phyloP scores from a whole-genome alignment of 2,888 invertebrate genomes.

The Neoaliturus tenellus region DNA sequence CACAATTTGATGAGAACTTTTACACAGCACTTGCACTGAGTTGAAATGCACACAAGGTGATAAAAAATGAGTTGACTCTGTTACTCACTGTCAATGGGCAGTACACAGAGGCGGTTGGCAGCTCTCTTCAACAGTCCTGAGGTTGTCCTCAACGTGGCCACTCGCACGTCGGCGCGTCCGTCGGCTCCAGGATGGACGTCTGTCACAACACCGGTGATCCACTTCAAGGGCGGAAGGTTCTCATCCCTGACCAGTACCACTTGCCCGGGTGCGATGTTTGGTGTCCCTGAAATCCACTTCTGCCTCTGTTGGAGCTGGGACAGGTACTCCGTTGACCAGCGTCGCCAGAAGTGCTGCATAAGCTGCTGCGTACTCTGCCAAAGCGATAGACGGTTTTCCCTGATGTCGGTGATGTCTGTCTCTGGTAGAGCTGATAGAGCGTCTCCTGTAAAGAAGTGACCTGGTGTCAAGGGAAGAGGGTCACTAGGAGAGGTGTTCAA shows the following conservation, averaged over 20 bases:
- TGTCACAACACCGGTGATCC: slow-evolving; percentile 60
- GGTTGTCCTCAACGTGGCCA: slow-evolving; percentile 60
- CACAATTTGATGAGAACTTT: no score
- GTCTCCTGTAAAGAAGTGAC: slow-evolving; percentile 38
- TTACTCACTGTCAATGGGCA: no score
- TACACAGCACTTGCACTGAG: no score
- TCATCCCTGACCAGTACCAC: slow-evolving; percentile 63
- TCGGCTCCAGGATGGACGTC: slow-evolving; percentile 62
- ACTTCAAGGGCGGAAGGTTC: slow-evolving; percentile 56
- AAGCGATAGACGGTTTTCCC: neutral
- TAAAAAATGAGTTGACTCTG: no score
- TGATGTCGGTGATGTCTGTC: neutral
- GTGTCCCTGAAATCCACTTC: slow-evolving; percentile 60
- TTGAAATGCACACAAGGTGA: no score
- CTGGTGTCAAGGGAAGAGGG: neutral
- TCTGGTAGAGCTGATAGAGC: slow-evolving; percentile 43
- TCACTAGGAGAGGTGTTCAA: neutral
- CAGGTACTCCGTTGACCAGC: slow-evolving; percentile 66
- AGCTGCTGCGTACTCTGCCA: slow-evolving; percentile 62
- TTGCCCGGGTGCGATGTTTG: slow-evolving; percentile 54
- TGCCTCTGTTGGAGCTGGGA: slow-evolving; percentile 64
- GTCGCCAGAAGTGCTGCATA: slow-evolving; percentile 64
- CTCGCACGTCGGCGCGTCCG: slow-evolving; percentile 58
- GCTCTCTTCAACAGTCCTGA: neutral
- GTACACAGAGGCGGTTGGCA: no score